Evolutionary conservation across 1,140 invertebrate genomes (phyloP).

Genomic region (Orchestia grillus): DNA sequence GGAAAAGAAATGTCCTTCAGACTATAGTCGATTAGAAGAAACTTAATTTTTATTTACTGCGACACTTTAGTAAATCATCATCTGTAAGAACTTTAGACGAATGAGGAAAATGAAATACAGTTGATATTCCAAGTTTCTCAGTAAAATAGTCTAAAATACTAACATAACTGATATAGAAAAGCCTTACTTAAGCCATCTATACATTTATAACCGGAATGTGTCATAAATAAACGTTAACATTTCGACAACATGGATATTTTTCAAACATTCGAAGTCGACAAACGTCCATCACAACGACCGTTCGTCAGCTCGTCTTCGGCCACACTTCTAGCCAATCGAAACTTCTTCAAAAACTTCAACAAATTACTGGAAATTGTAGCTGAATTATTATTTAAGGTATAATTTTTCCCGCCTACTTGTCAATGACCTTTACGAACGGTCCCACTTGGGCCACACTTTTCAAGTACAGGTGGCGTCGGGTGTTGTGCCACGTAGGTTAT

Average conservation of each 20-base stretch:
- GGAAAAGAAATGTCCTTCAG: background rate
- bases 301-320: background rate
- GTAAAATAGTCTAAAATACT: constrained; percentile 40
- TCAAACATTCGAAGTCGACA: background rate
- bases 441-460: too few species aligned
- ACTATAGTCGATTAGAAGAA: background rate
- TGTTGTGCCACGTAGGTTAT: background rate
- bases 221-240: background rate
- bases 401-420: background rate
- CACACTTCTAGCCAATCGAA: background rate
- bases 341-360: background rate
- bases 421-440: background rate
- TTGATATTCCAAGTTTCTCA: constrained; percentile 45
- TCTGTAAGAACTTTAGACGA: background rate
- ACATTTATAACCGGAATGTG: background rate
- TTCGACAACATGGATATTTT: background rate
- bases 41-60: background rate
- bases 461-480: too few species aligned
- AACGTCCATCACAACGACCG: background rate
- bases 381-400: background rate
- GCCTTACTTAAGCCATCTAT: background rate
- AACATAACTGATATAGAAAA: constrained; percentile 51
- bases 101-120: background rate
- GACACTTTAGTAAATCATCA: background rate
- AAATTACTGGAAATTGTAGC: background rate